phyloP scores from a whole-genome alignment of 2,888 invertebrate species.

The Drosophila cognata region DNA sequence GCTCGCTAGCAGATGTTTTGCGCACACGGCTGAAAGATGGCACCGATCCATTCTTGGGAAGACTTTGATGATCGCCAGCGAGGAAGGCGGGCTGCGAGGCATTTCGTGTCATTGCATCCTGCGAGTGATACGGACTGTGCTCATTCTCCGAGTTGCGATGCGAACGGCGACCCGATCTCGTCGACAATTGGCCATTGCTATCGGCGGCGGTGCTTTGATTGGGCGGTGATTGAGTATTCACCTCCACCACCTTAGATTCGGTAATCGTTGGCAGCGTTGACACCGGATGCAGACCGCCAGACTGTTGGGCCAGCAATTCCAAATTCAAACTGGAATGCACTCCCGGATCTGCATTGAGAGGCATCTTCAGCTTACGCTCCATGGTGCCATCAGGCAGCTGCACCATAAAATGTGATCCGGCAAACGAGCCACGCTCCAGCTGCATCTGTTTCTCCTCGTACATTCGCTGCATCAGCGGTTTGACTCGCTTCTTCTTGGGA shows the following conservation, averaged over 20 bases:
- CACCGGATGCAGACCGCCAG: slow-evolving; percentile 92
- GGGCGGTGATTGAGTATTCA: slow-evolving; percentile 72
- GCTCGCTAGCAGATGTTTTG: slow-evolving; percentile 93
- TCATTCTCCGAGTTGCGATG: slow-evolving; percentile 84
- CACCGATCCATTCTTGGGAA: slow-evolving; percentile 95
- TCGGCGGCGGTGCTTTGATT: slow-evolving; percentile 58
- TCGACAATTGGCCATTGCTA: slow-evolving; percentile 81
- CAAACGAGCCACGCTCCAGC: slow-evolving; percentile 95
- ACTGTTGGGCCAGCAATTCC: slow-evolving; percentile 89
- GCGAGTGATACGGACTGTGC: slow-evolving; percentile 82
- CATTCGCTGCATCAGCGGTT: slow-evolving; percentile 95
- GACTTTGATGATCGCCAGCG: slow-evolving; percentile 85
- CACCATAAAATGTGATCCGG: slow-evolving; percentile 94
- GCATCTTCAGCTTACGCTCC: slow-evolving; percentile 95
- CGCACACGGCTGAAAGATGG: slow-evolving; percentile 95
- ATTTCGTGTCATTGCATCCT: slow-evolving; percentile 89
- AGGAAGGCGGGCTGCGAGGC: slow-evolving; percentile 94
- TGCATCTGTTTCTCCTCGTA: slow-evolving; percentile 96
- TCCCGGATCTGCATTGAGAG: slow-evolving; percentile 96
- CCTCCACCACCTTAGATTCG: slow-evolving; percentile 90
- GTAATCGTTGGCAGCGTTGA: slow-evolving; percentile 95
- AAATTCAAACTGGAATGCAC: slow-evolving; percentile 96
- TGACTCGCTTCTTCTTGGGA: slow-evolving; percentile 86
- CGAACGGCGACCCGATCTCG: slow-evolving; percentile 66
- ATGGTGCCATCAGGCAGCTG: slow-evolving; percentile 96